Evolutionary conservation across 2,888 invertebrate genomes (phyloP), one percentile per base, ranked within the genome.

Genomic region (Eupeodes latifasciatus): DNA sequence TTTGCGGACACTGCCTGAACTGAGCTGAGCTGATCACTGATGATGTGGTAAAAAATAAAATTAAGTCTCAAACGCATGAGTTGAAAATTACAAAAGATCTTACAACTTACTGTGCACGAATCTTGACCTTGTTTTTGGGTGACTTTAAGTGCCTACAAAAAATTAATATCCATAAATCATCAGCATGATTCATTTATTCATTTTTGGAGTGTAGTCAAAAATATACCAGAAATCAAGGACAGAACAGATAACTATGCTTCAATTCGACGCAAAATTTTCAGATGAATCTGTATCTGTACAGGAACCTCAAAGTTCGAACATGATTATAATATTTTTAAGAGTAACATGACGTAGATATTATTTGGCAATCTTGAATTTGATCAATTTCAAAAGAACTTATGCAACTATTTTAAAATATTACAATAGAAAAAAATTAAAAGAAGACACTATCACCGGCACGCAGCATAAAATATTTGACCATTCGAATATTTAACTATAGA

Each of bases 61-160:
- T 27, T 53, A 49, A 14, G 2, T 40, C 12, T 59, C 51, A 27
- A 79, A 59, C 61, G 71, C 71, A 71, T 69, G 14, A 34, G 11
- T 19, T 53, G 12, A n/a, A 72, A 59, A 69, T 6, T 67, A 27
- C 9, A 66, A n/a, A 67, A 53, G 81, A 72, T 85, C 55, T 81
- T 81, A 85, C 77, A 72, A 57, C n/a, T n/a, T n/a, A n/a, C 77
- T 67, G 47, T 49, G 53, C 40, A 55, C 49, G 40, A 40, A 57
- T 78, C 67, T 85, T 78, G 78, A 82, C 85, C 82, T 85, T 85
- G 82, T 85, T 81, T 67, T 59, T 14, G 2, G 10, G 12, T 34
- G 10, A 47, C 34, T 80, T 64, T 80, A 62, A 80, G 62, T 72
- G 64, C 62, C 71, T 55, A 53, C 27, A 51, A 51, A 71, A 19